phyloP scores from a whole-genome alignment of 1,140 invertebrate genomes.

The Cydia splendana region DNA sequence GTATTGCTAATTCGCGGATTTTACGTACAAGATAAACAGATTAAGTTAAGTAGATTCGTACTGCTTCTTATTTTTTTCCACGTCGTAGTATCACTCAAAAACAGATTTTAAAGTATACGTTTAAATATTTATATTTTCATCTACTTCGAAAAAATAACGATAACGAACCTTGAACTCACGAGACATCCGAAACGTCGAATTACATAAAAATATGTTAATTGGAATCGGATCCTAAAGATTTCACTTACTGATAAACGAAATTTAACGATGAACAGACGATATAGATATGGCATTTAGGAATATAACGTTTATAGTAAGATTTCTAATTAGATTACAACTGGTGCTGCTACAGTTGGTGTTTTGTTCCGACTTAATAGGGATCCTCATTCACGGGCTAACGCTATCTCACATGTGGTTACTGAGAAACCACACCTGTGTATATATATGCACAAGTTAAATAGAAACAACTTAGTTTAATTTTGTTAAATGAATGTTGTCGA shows the following conservation, averaged over 20 bases:
- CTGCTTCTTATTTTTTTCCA: background rate
- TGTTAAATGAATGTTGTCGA: constrained; percentile 8
- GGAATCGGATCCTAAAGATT: constrained; percentile 2
- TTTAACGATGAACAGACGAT: background rate
- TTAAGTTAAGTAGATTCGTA: no score
- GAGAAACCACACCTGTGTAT: background rate
- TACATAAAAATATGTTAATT: background rate
- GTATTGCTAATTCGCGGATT: background rate
- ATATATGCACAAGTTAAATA: background rate
- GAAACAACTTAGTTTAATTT: constrained; percentile 6
- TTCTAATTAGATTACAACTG: no score
- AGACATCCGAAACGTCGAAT: background rate
- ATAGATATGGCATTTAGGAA: background rate
- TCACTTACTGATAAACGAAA: background rate
- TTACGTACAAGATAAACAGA: no score
- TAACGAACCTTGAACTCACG: background rate
- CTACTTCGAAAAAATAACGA: background rate
- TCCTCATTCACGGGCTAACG: background rate
- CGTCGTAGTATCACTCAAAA: background rate
- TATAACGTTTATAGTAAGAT: no score
- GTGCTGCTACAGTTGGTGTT: background rate
- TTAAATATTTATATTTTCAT: background rate
- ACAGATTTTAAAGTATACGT: background rate
- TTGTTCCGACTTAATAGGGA: background rate
- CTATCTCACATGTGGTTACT: constrained; percentile 6